Evolutionary conservation across 2,113 vertebrate genomes (phyloP).

Genomic region (Stigmatopora argus): DNA sequence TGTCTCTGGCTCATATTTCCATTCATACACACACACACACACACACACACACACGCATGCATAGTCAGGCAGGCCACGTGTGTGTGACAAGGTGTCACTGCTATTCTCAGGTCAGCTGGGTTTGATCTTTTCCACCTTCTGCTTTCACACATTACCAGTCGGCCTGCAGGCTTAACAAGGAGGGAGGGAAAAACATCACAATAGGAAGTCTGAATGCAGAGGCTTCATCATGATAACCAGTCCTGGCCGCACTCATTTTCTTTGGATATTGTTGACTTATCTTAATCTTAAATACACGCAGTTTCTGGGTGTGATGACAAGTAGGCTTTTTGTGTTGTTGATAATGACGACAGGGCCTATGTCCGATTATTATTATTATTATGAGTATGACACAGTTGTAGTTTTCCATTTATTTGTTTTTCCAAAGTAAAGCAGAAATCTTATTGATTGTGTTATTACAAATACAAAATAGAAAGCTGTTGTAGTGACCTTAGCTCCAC

Average conservation of each 20-base stretch:
- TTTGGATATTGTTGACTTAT: background rate
- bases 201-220: constrained; percentile 24
- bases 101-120: constrained; percentile 62
- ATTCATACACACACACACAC: background rate
- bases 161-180: constrained; percentile 49
- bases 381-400: background rate
- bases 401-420: background rate
- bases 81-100: constrained; percentile 62
- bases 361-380: too few species aligned
- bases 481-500: constrained; percentile 12
- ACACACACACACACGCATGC: constrained; percentile 13
- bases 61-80: constrained; percentile 17
- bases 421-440: background rate
- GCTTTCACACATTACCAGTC: constrained; percentile 64
- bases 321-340: too few species aligned
- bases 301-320: too few species aligned
- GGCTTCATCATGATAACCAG: constrained; percentile 32
- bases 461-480: background rate
- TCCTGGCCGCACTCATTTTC: constrained; percentile 9
- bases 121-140: constrained; percentile 68
- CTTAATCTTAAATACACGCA: background rate
- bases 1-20: constrained; percentile 1
- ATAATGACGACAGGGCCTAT: too few species aligned
- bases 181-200: constrained; percentile 17
- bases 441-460: background rate